phyloP scores from a whole-genome alignment of 2,113 vertebrate genomes.

The Aleadryas rufinucha region DNA sequence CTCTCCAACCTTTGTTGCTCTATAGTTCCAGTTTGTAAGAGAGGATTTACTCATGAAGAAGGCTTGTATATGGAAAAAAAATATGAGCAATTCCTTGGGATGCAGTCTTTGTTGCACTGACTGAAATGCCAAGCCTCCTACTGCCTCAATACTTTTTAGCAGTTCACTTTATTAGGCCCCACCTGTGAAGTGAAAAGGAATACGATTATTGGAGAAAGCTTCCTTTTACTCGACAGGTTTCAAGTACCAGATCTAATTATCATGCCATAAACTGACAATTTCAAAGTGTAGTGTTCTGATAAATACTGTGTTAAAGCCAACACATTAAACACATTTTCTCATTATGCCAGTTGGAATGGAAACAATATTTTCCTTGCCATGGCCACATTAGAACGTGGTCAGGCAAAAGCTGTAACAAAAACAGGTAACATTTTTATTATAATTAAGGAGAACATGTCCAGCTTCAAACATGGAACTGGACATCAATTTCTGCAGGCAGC shows the following conservation, averaged over 20 bases:
- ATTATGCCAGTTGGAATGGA: conserved; percentile 37
- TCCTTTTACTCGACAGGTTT: conserved; percentile 53
- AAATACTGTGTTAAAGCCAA: conserved; percentile 43
- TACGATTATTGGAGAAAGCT: background rate
- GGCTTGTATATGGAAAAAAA: background rate
- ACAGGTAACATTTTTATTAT: background rate
- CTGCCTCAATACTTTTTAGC: background rate
- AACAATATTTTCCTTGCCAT: conserved; percentile 53
- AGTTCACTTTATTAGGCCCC: conserved; percentile 51
- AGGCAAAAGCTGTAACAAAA: conserved; percentile 8
- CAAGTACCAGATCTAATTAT: conserved; percentile 52
- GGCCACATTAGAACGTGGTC: background rate
- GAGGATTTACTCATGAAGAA: background rate
- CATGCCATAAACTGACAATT: conserved; percentile 42
- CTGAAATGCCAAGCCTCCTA: background rate
- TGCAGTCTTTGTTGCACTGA: background rate
- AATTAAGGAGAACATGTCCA: background rate
- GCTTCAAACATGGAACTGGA: background rate
- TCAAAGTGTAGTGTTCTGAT: conserved; percentile 32
- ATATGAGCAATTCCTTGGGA: background rate
- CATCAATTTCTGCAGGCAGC: background rate
- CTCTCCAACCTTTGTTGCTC: background rate
- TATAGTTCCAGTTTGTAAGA: background rate
- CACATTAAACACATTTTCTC: background rate
- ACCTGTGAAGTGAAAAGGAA: conserved; percentile 31